Conservation (phyloP, 2,113 vertebrate genomes). For the Peromyscus leucopus region DNA sequence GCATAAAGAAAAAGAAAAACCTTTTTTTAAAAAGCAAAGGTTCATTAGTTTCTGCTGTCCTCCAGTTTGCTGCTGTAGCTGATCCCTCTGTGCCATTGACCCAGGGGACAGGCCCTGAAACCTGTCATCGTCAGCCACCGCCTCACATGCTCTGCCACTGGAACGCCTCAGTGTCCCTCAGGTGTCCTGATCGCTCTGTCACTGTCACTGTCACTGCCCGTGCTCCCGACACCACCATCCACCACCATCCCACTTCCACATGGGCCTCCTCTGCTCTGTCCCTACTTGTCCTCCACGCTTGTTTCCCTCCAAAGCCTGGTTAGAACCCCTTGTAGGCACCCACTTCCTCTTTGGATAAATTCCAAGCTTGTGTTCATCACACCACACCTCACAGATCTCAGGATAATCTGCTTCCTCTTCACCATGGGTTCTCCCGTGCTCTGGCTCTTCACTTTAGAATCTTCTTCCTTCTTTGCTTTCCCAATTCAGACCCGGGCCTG, state of each 20-base stretch:
- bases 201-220: neutral
- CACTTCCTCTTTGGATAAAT: neutral
- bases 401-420: neutral
- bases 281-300: neutral
- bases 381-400: neutral
- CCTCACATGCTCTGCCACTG: neutral
- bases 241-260: neutral
- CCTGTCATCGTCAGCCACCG: neutral
- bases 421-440: too few species aligned
- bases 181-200: neutral
- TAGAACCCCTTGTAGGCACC: neutral
- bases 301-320: neutral
- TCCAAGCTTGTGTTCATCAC: neutral
- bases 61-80: neutral
- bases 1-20: neutral
- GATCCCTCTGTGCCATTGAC: neutral
- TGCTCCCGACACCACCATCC: neutral
- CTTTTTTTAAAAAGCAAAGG: neutral
- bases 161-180: neutral
- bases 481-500: neutral
- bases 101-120: fast-evolving
- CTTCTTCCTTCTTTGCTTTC: neutral
- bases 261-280: neutral
- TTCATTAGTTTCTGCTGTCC: neutral
- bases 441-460: neutral